phyloP scores from a whole-genome alignment of 2,888 invertebrate genomes.

The Ormyrus labotus region DNA sequence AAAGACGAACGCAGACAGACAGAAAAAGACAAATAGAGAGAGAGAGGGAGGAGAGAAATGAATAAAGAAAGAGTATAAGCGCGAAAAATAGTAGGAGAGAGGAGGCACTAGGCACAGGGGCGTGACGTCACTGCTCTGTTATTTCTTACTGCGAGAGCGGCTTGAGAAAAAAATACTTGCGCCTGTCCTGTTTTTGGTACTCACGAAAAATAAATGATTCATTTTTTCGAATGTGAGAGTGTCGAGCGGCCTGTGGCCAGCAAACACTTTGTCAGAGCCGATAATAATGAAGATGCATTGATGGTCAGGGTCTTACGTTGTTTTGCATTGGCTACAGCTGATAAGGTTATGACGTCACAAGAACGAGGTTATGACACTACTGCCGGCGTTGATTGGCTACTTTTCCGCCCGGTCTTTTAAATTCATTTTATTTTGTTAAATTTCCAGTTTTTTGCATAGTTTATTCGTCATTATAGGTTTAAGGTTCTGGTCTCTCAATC shows the following conservation, averaged over 20 bases:
- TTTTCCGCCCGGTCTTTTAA: slow-evolving; percentile 27
- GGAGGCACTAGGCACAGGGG: neutral
- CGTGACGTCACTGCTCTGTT: slow-evolving; percentile 31
- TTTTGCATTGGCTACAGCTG: slow-evolving; percentile 30
- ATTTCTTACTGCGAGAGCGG: neutral
- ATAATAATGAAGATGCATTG: neutral
- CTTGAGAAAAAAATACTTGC: too few species aligned
- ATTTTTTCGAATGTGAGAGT: too few species aligned
- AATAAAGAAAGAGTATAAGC: neutral
- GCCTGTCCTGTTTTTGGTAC: slow-evolving; percentile 3
- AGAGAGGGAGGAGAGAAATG: slow-evolving; percentile 2
- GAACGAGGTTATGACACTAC: slow-evolving; percentile 35
- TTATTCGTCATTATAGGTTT: neutral
- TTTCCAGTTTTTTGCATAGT: neutral
- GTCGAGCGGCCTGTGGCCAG: slow-evolving; percentile 1
- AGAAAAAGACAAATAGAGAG: slow-evolving; percentile 7
- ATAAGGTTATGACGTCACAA: slow-evolving; percentile 47
- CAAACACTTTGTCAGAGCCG: neutral
- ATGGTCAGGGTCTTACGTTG: neutral
- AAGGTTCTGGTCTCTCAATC: neutral
- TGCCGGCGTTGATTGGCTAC: slow-evolving; percentile 3
- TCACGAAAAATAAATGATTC: slow-evolving; percentile 2
- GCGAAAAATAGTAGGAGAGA: neutral
- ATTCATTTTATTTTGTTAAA: slow-evolving; percentile 9
- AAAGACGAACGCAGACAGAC: neutral